These are phyloP conservation scores for Stigmatopora argus DNA, from an alignment of 2,113 vertebrate species.

Conservation along the genomic window DNA sequence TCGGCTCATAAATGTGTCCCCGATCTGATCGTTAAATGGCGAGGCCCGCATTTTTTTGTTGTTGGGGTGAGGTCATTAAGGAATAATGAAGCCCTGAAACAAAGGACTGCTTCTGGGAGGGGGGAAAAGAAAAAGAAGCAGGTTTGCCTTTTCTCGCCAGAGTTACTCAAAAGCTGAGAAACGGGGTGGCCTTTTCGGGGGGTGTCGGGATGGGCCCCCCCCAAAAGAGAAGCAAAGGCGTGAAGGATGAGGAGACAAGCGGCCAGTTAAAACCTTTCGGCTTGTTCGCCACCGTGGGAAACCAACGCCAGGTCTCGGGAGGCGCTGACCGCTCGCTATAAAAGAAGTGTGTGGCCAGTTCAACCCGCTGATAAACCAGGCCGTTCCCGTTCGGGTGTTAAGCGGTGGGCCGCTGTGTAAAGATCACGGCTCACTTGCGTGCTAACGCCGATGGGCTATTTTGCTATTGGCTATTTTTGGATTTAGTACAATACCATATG, in stretches of 20 bases:
- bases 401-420: conserved; percentile 37
- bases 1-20: conserved; percentile 59
- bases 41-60: conserved; percentile 53
- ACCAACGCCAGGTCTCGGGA: conserved; percentile 20
- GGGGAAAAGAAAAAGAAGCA: conserved; percentile 47
- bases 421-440: conserved; percentile 19
- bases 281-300: conserved; percentile 55
- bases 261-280: conserved; percentile 37
- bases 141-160: conserved; percentile 41
- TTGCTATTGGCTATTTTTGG: too few relatives aligned
- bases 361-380: conserved; percentile 26
- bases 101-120: conserved; percentile 56
- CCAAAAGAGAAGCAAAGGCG: conserved; percentile 31
- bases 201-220: conserved; percentile 46
- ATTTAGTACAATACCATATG: too few relatives aligned
- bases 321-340: conserved; percentile 18
- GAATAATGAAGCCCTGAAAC: conserved; percentile 66
- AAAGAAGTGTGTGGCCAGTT: conserved; percentile 35
- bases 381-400: conserved; percentile 13
- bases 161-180: conserved; percentile 46
- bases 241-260: conserved; percentile 36
- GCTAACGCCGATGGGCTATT: not conserved
- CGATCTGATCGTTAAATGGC: conserved; percentile 56
- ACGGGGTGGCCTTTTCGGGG: conserved; percentile 56
- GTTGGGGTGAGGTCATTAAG: conserved; percentile 66